Percentiles rank a stretch among this genome's conserved stretches.
phyloP scores from a whole-genome alignment of 1,140 invertebrate species.

The Drosophila varians region DNA sequence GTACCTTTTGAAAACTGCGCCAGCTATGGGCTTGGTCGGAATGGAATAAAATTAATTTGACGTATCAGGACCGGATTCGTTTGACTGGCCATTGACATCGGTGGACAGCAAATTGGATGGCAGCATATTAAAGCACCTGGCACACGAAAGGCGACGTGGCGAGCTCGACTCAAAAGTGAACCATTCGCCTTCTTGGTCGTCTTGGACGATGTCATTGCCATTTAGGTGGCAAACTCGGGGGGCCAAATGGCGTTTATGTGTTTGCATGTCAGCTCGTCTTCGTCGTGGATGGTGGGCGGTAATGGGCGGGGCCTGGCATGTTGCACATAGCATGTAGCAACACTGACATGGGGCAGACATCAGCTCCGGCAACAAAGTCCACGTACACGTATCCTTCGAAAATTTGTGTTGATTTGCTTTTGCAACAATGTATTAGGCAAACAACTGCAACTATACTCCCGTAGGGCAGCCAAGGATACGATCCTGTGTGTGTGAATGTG shows the following conservation, averaged over 20 bases:
- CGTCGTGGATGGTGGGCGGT: conserved; percentile 5
- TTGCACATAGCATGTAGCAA: conserved; percentile 27
- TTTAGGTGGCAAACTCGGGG: conserved; percentile 26
- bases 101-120: conserved; percentile 2
- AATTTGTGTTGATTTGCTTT: conserved; percentile 54
- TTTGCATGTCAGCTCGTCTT: conserved; percentile 47
- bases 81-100: conserved; percentile 32
- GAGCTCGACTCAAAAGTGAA: conserved; percentile 36
- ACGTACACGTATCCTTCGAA: conserved; percentile 41
- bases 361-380: conserved; percentile 36
- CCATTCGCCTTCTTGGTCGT: conserved; percentile 5
- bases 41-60: conserved; percentile 31
- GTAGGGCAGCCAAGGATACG: conserved; percentile 9
- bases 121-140: conserved; percentile 33
- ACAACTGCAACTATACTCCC: conserved; percentile 42
- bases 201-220: conserved; percentile 39
- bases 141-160: conserved; percentile 20
- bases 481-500: conserved; percentile 1
- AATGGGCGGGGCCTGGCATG: conserved; percentile 10
- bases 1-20: neutral
- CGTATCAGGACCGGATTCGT: conserved; percentile 26
- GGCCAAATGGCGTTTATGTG: conserved; percentile 52
- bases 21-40: neutral
- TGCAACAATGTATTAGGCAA: conserved; percentile 55
- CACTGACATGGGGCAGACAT: conserved; percentile 40